These are phyloP conservation scores for Bombus affinis DNA, from an alignment of 1,140 invertebrate genomes.

Conservation along the genomic window DNA sequence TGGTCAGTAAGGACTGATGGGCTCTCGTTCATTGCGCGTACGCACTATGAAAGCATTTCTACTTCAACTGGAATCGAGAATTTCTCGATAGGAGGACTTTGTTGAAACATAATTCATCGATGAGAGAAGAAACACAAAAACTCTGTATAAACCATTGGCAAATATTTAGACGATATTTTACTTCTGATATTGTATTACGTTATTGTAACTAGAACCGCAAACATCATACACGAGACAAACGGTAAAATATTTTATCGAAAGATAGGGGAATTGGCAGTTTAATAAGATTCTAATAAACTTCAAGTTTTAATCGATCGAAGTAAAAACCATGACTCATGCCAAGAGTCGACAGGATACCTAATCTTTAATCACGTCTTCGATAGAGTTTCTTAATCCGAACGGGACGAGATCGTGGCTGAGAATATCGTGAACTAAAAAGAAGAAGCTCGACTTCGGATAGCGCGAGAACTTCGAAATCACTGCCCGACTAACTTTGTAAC, in stretches of 20 bases:
- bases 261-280: conserved; percentile 42
- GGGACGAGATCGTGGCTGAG: conserved; percentile 45
- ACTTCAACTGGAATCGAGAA: neutral
- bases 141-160: neutral
- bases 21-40: conserved; percentile 39
- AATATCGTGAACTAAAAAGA: conserved; percentile 59
- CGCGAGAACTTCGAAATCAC: conserved; percentile 59
- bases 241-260: conserved; percentile 16
- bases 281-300: conserved; percentile 60
- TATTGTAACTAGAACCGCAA: neutral
- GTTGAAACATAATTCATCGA: neutral
- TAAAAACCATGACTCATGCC: conserved; percentile 37
- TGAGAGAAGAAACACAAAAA: neutral
- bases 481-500: conserved; percentile 51
- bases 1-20: conserved; percentile 53
- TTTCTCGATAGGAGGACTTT: neutral
- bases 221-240: neutral
- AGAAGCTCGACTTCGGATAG: conserved; percentile 50
- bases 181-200: neutral
- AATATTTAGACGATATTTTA: neutral
- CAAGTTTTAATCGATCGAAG: conserved; percentile 62
- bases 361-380: conserved; percentile 67
- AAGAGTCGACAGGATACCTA: conserved; percentile 48
- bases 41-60: conserved; percentile 27
- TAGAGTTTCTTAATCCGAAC: conserved; percentile 67